Conservation (phyloP, 2,797 vertebrate genomes). For the Nasua narica region DNA sequence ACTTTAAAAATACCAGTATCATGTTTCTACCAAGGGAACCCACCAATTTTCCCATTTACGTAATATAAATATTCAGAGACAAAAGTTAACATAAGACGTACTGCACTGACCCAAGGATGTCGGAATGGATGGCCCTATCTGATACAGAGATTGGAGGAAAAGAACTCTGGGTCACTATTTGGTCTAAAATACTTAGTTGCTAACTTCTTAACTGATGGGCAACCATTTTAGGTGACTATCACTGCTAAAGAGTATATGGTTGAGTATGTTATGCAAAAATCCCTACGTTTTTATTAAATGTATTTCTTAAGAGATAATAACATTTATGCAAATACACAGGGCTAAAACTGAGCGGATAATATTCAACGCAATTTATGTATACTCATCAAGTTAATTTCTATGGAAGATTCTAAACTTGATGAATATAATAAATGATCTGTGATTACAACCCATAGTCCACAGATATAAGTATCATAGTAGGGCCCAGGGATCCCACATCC, state of each 20-base stretch:
- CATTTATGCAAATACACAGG: background rate
- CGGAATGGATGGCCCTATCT: background rate
- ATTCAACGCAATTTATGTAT: background rate
- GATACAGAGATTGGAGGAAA: background rate
- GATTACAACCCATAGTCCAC: background rate
- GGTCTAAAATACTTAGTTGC: background rate
- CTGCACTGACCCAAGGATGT: constrained; percentile 47
- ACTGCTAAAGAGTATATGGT: background rate
- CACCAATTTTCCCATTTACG: constrained; percentile 73
- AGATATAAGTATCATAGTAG: background rate
- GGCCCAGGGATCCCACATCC: background rate
- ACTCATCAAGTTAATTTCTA: background rate
- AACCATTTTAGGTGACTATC: background rate
- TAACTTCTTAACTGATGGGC: background rate
- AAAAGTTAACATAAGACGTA: constrained; percentile 64
- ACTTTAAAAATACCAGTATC: constrained; percentile 83
- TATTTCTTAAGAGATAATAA: background rate
- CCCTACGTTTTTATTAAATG: background rate
- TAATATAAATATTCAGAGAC: constrained; percentile 74
- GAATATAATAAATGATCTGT: background rate
- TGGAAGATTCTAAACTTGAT: background rate
- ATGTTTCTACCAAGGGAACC: constrained; percentile 76
- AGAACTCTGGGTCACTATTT: background rate
- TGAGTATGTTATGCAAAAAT: background rate
- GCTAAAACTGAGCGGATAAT: background rate